A percentile compares a stretch with the other conserved stretches of the same genome.
phyloP scores from a whole-genome alignment of 2,797 vertebrate species.

The Danionella dracula region DNA sequence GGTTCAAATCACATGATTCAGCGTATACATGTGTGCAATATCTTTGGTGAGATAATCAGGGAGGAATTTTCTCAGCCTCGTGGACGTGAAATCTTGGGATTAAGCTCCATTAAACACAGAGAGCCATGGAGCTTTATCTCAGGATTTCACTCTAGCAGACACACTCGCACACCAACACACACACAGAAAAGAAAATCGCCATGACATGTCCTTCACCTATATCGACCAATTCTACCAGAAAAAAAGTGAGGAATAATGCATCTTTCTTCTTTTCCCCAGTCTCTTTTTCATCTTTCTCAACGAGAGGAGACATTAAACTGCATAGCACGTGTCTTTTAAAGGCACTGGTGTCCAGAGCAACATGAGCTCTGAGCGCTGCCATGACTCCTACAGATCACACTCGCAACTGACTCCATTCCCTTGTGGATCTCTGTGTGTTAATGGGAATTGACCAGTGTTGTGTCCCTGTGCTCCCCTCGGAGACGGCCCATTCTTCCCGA shows the following conservation, averaged over 20 bases:
- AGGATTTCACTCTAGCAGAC: conserved; percentile 65
- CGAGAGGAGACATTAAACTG: conserved; percentile 37
- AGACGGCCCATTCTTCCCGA: conserved; percentile 35
- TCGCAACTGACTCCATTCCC: conserved; percentile 39
- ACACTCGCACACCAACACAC: conserved; percentile 27
- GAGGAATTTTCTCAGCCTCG: conserved; percentile 68
- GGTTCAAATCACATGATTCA: background rate
- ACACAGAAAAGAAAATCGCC: conserved; percentile 47
- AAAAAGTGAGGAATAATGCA: conserved; percentile 31
- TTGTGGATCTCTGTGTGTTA: conserved; percentile 52
- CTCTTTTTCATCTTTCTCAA: conserved; percentile 48
- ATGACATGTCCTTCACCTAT: conserved; percentile 74
- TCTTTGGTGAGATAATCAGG: conserved; percentile 55
- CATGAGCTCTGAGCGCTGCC: conserved; percentile 37
- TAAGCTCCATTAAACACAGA: conserved; percentile 76
- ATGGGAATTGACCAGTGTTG: conserved; percentile 63
- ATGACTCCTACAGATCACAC: conserved; percentile 40
- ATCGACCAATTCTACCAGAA: conserved; percentile 66
- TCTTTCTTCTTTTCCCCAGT: conserved; percentile 42
- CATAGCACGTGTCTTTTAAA: conserved; percentile 42
- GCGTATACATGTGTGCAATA: conserved; percentile 12
- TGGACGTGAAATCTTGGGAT: conserved; percentile 74
- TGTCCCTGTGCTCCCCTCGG: conserved; percentile 41
- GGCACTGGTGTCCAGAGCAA: conserved; percentile 40
- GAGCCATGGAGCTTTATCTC: conserved; percentile 67